Evolutionary conservation across 2,797 vertebrate genomes (phyloP).

Genomic region (Pteronotus mesoamericanus): DNA sequence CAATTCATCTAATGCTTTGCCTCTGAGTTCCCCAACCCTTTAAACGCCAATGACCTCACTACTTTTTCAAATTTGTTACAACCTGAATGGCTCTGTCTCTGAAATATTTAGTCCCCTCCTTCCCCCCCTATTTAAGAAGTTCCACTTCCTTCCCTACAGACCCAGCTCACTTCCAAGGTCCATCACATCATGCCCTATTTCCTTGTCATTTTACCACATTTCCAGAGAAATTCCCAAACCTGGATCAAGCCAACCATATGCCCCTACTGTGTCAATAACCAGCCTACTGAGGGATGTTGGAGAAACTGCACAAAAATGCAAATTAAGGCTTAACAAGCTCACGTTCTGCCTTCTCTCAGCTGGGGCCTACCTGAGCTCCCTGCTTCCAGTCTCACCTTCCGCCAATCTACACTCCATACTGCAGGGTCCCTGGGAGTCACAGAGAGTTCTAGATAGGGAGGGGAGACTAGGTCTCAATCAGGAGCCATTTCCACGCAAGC

Average conservation of each 20-base stretch:
- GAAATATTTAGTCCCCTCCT: not conserved
- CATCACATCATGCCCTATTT: not conserved
- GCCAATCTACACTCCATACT: not conserved
- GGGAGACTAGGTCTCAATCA: not conserved
- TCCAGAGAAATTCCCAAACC: not conserved
- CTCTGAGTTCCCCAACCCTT: not conserved
- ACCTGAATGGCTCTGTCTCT: not conserved
- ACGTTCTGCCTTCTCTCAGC: not conserved
- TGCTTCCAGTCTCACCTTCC: not conserved
- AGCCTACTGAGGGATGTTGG: not conserved
- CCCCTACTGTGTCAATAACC: not conserved
- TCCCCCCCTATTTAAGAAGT: not conserved
- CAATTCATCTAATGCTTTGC: not conserved
- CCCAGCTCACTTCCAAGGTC: not conserved
- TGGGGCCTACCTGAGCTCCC: not conserved
- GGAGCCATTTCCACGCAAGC: not conserved
- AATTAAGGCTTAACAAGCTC: not conserved
- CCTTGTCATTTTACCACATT: not conserved
- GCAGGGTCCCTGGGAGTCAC: not conserved
- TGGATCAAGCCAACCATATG: not conserved
- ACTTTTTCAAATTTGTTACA: not conserved
- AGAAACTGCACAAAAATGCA: not conserved
- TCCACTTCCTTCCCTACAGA: not conserved
- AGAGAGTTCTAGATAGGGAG: not conserved
- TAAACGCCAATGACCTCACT: not conserved